phyloP scores from a whole-genome alignment of 2,113 vertebrate genomes.

The Trichomycterus rosablanca region DNA sequence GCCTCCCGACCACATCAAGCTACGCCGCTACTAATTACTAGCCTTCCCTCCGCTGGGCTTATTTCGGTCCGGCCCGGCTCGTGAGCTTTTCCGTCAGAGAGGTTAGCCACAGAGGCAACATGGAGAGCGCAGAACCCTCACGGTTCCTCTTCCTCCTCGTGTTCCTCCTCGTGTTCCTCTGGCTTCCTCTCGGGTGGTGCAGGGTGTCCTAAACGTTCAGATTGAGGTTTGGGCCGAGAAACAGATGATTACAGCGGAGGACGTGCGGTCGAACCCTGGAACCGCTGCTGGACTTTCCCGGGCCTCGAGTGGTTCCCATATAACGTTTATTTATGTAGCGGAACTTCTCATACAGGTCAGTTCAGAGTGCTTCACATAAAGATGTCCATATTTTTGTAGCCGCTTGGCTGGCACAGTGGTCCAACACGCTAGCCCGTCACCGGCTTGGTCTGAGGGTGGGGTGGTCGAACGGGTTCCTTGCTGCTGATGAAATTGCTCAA shows the following conservation, averaged over 20 bases:
- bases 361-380: too few relatives aligned
- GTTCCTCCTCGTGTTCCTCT: slow-evolving; percentile 24
- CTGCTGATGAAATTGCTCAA: too few relatives aligned
- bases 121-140: slow-evolving; percentile 41
- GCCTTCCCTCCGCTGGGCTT: slow-evolving; percentile 20
- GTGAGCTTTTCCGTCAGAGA: slow-evolving; percentile 37
- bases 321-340: too few relatives aligned
- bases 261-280: slow-evolving; percentile 56
- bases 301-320: slow-evolving; percentile 14
- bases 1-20: slow-evolving; percentile 57
- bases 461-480: too few relatives aligned
- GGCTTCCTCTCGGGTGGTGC: slow-evolving; percentile 36
- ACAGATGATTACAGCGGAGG: slow-evolving; percentile 56
- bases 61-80: slow-evolving; percentile 36
- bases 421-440: too few relatives aligned
- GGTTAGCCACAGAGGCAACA: slow-evolving; percentile 50
- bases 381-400: too few relatives aligned
- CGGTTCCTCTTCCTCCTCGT: slow-evolving; percentile 23
- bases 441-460: too few relatives aligned
- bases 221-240: slow-evolving; percentile 40
- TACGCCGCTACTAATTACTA: slow-evolving; percentile 45
- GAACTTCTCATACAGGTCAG: too few relatives aligned
- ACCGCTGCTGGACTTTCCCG: slow-evolving; percentile 46
- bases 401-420: too few relatives aligned
- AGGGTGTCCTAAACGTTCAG: slow-evolving; percentile 50